Conservation (phyloP, 1,140 invertebrate species). For the Philopotamus ludificatus region DNA sequence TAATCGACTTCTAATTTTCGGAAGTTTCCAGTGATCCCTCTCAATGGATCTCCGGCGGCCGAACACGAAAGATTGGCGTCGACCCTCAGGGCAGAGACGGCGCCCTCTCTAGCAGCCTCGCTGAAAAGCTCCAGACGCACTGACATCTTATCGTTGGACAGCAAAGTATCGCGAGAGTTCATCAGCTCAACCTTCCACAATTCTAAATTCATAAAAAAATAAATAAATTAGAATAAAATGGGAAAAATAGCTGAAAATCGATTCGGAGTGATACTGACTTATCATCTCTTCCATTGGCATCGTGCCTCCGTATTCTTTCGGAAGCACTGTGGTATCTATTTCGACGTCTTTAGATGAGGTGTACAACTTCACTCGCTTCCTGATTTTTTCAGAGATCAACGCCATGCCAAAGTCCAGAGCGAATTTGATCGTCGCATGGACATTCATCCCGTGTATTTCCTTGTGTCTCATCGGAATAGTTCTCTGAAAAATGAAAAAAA, state of each 20-base stretch:
- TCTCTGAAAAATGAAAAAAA: constrained; percentile 58
- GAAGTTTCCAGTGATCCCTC: constrained; percentile 73
- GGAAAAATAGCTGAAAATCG: too few species aligned
- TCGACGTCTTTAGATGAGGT: constrained; percentile 62
- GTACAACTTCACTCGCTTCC: constrained; percentile 70
- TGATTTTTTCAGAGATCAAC: constrained; percentile 79
- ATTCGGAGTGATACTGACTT: constrained; percentile 54
- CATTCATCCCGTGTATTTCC: constrained; percentile 76
- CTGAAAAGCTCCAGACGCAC: constrained; percentile 65
- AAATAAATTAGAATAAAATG: neutral
- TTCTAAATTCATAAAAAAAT: constrained; percentile 47
- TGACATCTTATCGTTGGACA: constrained; percentile 64
- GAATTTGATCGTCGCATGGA: constrained; percentile 73
- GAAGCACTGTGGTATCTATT: constrained; percentile 67
- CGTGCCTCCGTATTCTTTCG: constrained; percentile 77
- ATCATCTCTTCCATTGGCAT: constrained; percentile 84
- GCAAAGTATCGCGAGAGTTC: constrained; percentile 56
- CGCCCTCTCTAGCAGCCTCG: constrained; percentile 67
- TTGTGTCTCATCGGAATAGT: constrained; percentile 84
- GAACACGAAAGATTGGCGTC: constrained; percentile 54
- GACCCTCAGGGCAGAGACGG: constrained; percentile 63
- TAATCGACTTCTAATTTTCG: constrained; percentile 76
- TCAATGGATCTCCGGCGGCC: constrained; percentile 60
- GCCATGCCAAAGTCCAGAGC: constrained; percentile 78
- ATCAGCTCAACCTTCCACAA: constrained; percentile 67